Percentiles rank a stretch among this genome's conserved stretches.
Conservation (phyloP, 2,797 vertebrate species). For the Lepus oiostolus region DNA sequence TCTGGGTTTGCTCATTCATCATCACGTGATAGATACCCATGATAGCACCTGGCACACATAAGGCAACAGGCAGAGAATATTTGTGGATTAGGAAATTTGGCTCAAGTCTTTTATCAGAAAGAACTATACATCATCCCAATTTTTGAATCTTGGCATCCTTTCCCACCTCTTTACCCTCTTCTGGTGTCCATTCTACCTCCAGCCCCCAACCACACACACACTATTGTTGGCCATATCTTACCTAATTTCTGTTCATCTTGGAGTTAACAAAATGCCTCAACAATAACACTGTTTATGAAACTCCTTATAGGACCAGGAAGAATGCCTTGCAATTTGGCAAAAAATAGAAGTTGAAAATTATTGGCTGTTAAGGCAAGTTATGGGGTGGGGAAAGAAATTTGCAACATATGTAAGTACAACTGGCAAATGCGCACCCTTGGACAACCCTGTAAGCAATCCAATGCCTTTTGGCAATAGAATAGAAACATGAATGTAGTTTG, state of each 20-base stretch:
- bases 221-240: not conserved
- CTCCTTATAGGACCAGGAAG: not conserved
- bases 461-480: not conserved
- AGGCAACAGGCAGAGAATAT: not conserved
- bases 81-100: not conserved
- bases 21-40: not conserved
- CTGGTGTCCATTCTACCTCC: not conserved
- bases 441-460: not conserved
- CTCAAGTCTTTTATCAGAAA: not conserved
- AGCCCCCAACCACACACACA: not conserved
- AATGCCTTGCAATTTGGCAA: slow-evolving; percentile 1
- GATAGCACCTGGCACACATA: not conserved
- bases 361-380: not conserved
- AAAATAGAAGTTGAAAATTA: not conserved
- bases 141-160: not conserved
- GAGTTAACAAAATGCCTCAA: not conserved
- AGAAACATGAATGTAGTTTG: not conserved
- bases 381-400: not conserved
- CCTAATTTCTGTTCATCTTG: not conserved
- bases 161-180: not conserved
- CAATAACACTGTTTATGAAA: not conserved
- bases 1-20: not conserved
- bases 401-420: not conserved
- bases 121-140: not conserved
- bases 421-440: no score